Evolutionary conservation across 2,888 invertebrate genomes (phyloP), one percentile per base, ranked within the genome.

Genomic region (Pediacus dermestoides): DNA sequence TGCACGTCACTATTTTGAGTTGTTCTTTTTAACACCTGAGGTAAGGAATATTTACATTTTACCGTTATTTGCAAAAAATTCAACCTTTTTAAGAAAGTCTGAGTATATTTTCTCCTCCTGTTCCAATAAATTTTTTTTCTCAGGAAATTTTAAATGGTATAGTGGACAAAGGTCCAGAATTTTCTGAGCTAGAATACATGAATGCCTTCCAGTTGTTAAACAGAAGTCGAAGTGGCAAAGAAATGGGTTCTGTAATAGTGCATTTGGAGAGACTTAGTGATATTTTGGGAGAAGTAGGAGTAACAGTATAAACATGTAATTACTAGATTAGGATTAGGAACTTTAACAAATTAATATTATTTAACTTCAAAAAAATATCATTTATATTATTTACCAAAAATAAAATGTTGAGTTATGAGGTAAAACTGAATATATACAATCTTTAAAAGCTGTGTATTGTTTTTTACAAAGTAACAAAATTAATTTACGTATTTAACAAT

Each of bases 1-100:
- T 60, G 94, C 95, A 0, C 77, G 89, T 57, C 82, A 83, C 52
- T 95, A 91, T 71, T 88, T 89, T 61, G 89, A 92, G 57, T 74
- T 95, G 50, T 82, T 94, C 42, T 84, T 86, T 51, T 77, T 82
- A 57, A 76, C 82, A 12, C 89, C 89, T 1, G 87, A 92, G 71
- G 89, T 88, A 67, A 71, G 70, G 58, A 13, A 30, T 23, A 3
- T 23, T 23, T 23, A 3, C 4, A 23, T 9, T 4, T 23, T 23
- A 4, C 3, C 8, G 3, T 3, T n/a, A 3, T 23, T 23, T 23
- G 3, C 27, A 33, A 38, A 44, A 26, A 37, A 41, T 33, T 30
- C 39, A n/a, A n/a, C n/a, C n/a, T n/a, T n/a, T n/a, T n/a, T n/a
- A n/a, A n/a, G n/a, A 30, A 35, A 44, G n/a, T n/a, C 13, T 39